These are phyloP conservation scores for Serinus canaria DNA, from an alignment of 2,113 vertebrate genomes.

Conservation along the genomic window DNA sequence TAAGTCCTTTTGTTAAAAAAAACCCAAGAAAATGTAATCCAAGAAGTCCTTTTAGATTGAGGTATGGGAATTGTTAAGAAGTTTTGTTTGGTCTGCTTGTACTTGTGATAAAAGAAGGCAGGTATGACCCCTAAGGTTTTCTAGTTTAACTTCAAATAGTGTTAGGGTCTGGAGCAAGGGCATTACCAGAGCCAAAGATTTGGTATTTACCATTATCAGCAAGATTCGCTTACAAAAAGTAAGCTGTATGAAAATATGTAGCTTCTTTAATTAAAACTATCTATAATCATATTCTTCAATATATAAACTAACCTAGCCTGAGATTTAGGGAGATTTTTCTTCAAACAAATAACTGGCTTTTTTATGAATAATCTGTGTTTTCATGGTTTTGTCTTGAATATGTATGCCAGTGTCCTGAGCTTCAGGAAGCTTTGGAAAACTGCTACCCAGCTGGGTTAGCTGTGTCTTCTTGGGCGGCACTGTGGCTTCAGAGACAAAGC, in stretches of 20 bases:
- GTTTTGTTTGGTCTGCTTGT: fast-evolving
- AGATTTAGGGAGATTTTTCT: neutral
- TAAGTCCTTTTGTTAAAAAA: neutral
- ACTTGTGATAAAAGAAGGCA: neutral
- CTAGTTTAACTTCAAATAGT: neutral
- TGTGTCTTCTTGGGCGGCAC: neutral
- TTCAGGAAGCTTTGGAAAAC: neutral
- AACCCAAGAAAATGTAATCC: neutral
- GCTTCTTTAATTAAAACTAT: neutral
- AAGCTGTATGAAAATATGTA: neutral
- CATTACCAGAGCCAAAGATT: neutral
- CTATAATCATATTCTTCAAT: neutral
- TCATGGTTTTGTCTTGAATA: neutral
- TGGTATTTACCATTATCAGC: neutral
- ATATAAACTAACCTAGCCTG: neutral
- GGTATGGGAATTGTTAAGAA: neutral
- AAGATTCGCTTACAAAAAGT: neutral
- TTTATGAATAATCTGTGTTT: neutral
- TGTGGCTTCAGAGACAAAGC: neutral
- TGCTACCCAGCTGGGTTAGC: neutral
- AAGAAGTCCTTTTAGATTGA: neutral
- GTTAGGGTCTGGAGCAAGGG: neutral
- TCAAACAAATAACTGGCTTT: neutral
- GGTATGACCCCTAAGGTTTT: neutral
- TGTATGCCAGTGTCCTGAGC: neutral